Conservation (phyloP, 2,888 invertebrate genomes). For the Synergus laeviventris region DNA sequence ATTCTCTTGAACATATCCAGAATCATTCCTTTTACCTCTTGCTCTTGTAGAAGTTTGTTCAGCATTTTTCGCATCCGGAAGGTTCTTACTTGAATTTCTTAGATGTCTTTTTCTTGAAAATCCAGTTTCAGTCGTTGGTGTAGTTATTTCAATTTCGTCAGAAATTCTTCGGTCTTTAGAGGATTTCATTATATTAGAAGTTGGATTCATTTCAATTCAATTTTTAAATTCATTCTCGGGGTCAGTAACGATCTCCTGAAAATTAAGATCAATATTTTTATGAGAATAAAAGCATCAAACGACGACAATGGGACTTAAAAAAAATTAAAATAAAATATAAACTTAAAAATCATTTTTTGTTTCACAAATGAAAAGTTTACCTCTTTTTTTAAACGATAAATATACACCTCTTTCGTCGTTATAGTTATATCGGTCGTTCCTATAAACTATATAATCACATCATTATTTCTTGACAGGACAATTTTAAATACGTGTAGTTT, state of each 20-base stretch:
- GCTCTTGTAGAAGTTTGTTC: not conserved
- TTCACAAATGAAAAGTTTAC: not conserved
- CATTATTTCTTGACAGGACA: not conserved
- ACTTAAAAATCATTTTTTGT: not conserved
- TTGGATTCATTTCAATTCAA: not conserved
- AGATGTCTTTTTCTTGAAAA: too few species aligned
- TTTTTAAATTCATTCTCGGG: not conserved
- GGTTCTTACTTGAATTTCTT: too few species aligned
- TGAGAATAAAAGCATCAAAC: not conserved
- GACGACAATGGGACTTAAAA: not conserved
- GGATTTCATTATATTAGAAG: not conserved
- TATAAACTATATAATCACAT: not conserved
- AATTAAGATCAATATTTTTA: not conserved
- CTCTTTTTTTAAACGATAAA: not conserved
- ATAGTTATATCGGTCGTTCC: not conserved
- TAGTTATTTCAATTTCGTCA: not conserved
- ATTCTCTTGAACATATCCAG: not conserved
- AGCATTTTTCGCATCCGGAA: too few species aligned
- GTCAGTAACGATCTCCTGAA: not conserved
- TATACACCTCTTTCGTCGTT: not conserved
- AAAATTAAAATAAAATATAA: too few species aligned
- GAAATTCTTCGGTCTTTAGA: not conserved
- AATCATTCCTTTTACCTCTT: not conserved
- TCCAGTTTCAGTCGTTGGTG: not conserved
- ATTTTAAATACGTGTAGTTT: not conserved